Evolutionary conservation across 2,797 vertebrate species (phyloP), one percentile per base, ranked within the genome.

Genomic region (Austrolebias charrua): DNA sequence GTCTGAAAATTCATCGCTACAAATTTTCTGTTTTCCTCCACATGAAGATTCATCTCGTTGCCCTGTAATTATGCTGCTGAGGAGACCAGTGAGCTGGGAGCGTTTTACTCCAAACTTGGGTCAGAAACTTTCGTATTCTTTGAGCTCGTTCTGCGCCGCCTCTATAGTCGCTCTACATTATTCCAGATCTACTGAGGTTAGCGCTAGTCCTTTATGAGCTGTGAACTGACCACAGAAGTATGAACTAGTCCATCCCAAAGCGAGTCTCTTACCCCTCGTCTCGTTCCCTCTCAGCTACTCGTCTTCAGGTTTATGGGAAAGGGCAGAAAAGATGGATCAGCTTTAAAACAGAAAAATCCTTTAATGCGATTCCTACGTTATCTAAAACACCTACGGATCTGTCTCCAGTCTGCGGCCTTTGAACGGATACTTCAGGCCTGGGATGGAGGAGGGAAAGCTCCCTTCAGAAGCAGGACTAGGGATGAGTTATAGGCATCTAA

Each of bases 321-420:
- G 86, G 82, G 84, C 87, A 83, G 70, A 84, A 89, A 86, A 86
- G 86, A 90, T 88, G 83, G 90, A 86, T 82, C 83, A 85, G 90
- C 90, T 90, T 92, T 91, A 90, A 93, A 92, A 92, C 80, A 86
- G 89, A 91, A 90, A 92, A 93, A 93, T 92, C 93, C 92, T 88
- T 94, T 94, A 93, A 94, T 93, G 90, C 92, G 86, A 92, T 91
- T 91, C 88, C 92, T 92, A 89, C 92, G 92, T 93, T 93, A 93
- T 93, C 93, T 93, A 89, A 93, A 94, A 93, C 93, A 93, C 92
- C 91, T 93, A 91, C 87, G 91, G 92, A 92, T 93, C 91, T 93
- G 92, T 92, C 93, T 94, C 90, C 90, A 90, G 90, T 90, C 88
- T 86, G 89, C 82, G 84, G 90, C 90, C 91, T 93, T 93, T 93